phyloP scores from a whole-genome alignment of 2,113 vertebrate genomes.

The Recurvirostra avosetta region DNA sequence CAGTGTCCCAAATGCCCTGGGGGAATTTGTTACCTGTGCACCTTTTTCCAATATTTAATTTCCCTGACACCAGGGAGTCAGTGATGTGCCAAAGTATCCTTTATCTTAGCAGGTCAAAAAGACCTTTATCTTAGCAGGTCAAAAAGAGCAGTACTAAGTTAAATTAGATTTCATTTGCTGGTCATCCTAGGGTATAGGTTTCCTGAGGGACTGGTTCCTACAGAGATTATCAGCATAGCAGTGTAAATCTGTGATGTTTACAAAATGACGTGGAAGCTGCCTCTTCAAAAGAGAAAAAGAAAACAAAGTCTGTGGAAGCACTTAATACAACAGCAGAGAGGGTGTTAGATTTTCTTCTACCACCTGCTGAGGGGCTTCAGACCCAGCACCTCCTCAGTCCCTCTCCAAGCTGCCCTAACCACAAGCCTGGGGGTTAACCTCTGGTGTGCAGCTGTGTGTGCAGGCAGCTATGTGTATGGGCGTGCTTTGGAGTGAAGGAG shows the following conservation, averaged over 20 bases:
- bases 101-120: no score
- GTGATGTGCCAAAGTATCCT: neutral
- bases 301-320: neutral
- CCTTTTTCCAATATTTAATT: neutral
- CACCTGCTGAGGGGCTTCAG: neutral
- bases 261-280: neutral
- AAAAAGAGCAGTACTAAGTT: neutral
- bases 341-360: neutral
- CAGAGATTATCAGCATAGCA: neutral
- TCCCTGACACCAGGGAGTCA: neutral
- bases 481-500: neutral
- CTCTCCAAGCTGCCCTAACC: neutral
- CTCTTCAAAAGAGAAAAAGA: neutral
- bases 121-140: neutral
- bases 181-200: neutral
- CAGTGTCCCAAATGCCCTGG: neutral
- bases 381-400: neutral
- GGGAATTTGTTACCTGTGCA: neutral
- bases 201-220: neutral
- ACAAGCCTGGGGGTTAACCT: no score
- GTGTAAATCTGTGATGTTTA: neutral
- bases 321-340: neutral
- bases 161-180: neutral
- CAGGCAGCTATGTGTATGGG: neutral
- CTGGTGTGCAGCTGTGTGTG: neutral